phyloP scores from a whole-genome alignment of 1,140 invertebrate genomes.

The Heliconius himera region DNA sequence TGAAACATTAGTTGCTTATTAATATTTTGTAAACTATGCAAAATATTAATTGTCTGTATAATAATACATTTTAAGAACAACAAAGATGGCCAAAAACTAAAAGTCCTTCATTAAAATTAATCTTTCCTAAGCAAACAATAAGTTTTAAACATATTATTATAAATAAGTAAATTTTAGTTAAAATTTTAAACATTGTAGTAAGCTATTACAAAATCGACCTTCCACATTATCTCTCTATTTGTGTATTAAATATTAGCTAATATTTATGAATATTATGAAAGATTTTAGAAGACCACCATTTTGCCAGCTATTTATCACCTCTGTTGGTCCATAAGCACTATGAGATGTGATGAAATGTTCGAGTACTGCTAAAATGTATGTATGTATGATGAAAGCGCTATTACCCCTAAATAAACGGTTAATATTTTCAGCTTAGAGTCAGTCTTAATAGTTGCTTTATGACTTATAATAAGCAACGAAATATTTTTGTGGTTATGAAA shows the following conservation, averaged over 20 bases:
- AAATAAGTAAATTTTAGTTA: slow-evolving; percentile 2
- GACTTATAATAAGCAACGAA: too few species aligned
- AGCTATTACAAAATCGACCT: not conserved
- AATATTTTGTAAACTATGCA: too few species aligned
- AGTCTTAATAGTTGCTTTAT: not conserved
- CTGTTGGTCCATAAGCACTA: not conserved
- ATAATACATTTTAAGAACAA: too few species aligned
- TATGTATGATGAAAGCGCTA: not conserved
- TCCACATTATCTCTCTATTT: slow-evolving; percentile 15
- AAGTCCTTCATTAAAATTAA: not conserved
- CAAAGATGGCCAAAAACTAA: not conserved
- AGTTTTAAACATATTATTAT: not conserved
- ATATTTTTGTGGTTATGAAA: too few species aligned
- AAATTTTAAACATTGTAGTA: not conserved
- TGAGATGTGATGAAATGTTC: not conserved
- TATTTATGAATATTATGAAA: slow-evolving; percentile 18
- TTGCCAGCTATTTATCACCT: slow-evolving; percentile 14
- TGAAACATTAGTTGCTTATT: not conserved
- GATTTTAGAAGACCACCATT: slow-evolving; percentile 4
- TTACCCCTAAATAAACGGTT: not conserved
- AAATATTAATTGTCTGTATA: too few species aligned
- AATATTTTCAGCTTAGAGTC: not conserved
- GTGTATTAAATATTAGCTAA: slow-evolving; percentile 13
- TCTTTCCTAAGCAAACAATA: not conserved
- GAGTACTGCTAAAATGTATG: not conserved